These are phyloP conservation scores for Pseudorhombus dupliciocellatus DNA, from an alignment of 2,113 vertebrate genomes.

Conservation along the genomic window DNA sequence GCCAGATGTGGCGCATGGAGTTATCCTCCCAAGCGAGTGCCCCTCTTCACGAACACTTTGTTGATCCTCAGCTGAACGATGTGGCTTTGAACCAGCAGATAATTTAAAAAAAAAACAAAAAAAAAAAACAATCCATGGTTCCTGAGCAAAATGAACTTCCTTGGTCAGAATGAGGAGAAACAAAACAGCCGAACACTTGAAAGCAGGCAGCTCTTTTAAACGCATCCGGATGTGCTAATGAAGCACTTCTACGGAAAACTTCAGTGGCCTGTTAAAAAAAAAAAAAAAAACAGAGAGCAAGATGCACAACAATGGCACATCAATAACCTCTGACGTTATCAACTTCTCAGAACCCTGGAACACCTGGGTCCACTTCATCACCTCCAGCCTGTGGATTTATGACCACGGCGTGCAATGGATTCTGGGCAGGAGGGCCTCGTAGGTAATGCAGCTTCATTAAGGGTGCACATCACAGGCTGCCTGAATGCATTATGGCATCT, in stretches of 20 bases:
- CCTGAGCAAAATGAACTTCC: not conserved
- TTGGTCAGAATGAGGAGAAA: not conserved
- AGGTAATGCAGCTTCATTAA: constrained; percentile 75
- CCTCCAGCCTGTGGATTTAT: constrained; percentile 69
- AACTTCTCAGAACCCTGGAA: constrained; percentile 70
- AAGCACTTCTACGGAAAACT: constrained; percentile 28
- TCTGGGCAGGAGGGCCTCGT: constrained; percentile 54
- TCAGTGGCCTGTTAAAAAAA: constrained; percentile 65
- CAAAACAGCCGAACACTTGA: not conserved
- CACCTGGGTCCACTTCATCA: constrained; percentile 83
- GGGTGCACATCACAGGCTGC: constrained; percentile 35
- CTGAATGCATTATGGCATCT: constrained; percentile 52
- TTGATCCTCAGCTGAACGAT: constrained; percentile 49
- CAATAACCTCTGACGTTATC: constrained; percentile 77
- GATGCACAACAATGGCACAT: constrained; percentile 68
- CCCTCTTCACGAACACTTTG: constrained; percentile 56
- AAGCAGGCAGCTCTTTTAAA: not conserved
- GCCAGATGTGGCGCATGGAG: constrained; percentile 34
- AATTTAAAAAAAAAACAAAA: constrained; percentile 6
- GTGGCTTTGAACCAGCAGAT: constrained; percentile 31
- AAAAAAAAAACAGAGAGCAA: constrained; percentile 64
- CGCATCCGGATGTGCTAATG: constrained; percentile 15
- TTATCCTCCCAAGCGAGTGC: constrained; percentile 42
- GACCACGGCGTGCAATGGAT: constrained; percentile 34
- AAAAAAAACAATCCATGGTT: too few relatives aligned